Conservation (phyloP, 2,113 vertebrate species). For the Vidua macroura region DNA sequence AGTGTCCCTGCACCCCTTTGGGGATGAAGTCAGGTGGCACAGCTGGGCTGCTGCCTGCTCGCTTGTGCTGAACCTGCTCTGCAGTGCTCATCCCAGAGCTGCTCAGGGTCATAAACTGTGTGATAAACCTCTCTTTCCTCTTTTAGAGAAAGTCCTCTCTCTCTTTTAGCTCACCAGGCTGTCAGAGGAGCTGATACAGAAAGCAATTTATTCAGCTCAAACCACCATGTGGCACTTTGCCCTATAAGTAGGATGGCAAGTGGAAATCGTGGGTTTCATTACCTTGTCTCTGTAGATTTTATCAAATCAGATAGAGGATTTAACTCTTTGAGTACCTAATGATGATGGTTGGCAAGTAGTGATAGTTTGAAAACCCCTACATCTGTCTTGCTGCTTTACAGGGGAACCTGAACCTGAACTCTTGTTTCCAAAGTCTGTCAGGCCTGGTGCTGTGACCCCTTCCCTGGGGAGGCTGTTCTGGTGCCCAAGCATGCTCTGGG, state of each 20-base stretch:
- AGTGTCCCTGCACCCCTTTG: neutral
- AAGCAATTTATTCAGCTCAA: neutral
- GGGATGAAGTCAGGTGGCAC: fast-evolving
- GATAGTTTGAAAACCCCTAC: neutral
- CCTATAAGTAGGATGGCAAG: neutral
- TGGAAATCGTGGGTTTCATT: neutral
- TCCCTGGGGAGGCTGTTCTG: neutral
- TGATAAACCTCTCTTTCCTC: neutral
- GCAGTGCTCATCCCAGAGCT: neutral
- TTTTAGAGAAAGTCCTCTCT: neutral
- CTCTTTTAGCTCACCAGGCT: neutral
- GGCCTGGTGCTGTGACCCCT: neutral
- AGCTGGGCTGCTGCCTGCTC: fast-evolving
- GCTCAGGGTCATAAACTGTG: neutral
- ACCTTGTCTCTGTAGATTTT: neutral
- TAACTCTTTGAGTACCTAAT: neutral
- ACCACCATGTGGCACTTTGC: neutral
- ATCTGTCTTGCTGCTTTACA: fast-evolving
- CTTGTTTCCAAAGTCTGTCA: neutral
- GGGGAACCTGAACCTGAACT: neutral
- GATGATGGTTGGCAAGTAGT: neutral
- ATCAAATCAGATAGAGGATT: neutral
- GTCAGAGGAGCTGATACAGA: neutral
- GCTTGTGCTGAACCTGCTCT: neutral
- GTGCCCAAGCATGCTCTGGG: fast-evolving